Evolutionary conservation across 2,797 vertebrate genomes (phyloP).

Genomic region (Orientallactaga sibirica): DNA sequence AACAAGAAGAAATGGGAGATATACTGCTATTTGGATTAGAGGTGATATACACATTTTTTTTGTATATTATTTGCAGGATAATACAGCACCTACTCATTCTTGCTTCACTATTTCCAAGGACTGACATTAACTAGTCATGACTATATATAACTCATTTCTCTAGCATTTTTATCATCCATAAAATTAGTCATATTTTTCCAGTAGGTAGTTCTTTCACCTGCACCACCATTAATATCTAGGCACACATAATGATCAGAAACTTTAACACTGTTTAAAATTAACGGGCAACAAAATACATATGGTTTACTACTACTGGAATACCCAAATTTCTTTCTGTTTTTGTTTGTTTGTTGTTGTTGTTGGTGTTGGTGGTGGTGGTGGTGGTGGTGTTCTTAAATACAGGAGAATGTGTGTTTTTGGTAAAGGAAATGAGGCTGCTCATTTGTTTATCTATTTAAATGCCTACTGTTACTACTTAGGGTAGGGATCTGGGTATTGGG

Average conservation of each 20-base stretch:
- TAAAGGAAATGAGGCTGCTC: not conserved
- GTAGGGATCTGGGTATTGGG: not conserved
- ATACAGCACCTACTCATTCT: slow-evolving; percentile 30
- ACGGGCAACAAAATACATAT: not conserved
- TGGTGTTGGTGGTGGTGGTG: not conserved
- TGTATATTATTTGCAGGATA: slow-evolving; percentile 44
- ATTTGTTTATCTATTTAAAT: not conserved
- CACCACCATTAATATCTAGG: not conserved
- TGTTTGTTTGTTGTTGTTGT: too few relatives aligned
- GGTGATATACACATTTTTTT: slow-evolving; percentile 47
- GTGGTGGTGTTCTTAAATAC: not conserved
- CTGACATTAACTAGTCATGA: not conserved
- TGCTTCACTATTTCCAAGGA: slow-evolving; percentile 21
- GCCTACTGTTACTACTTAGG: not conserved
- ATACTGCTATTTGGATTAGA: slow-evolving; percentile 60
- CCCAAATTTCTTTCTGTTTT: not conserved
- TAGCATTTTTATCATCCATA: slow-evolving; percentile 44
- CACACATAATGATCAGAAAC: not conserved
- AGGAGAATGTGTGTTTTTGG: not conserved
- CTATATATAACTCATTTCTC: slow-evolving; percentile 47
- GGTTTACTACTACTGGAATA: not conserved
- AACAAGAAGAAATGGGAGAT: slow-evolving; percentile 53
- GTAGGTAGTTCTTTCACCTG: not conserved
- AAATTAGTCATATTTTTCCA: not conserved
- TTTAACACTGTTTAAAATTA: not conserved